Evolutionary conservation across 2,797 vertebrate species (phyloP).

Genomic region (Urosaurus nigricauda): DNA sequence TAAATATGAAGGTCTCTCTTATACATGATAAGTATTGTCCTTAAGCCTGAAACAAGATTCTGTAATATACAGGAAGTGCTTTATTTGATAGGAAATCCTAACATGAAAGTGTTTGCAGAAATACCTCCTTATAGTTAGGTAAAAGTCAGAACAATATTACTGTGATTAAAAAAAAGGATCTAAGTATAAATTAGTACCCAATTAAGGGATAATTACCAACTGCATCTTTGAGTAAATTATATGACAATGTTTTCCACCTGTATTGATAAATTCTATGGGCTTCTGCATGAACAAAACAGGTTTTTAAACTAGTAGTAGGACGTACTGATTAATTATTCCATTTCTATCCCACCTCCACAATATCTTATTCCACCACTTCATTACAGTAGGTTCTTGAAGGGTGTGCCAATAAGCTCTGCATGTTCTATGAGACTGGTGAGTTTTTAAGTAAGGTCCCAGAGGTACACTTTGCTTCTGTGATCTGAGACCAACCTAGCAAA

Average conservation of each 20-base stretch:
- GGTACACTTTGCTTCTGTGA: not conserved
- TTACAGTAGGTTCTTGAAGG: not conserved
- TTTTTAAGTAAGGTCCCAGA: not conserved
- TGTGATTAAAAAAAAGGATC: conserved; percentile 70
- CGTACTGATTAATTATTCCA: not conserved
- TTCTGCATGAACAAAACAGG: not conserved
- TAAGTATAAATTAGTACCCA: conserved; percentile 73
- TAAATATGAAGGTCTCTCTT: conserved; percentile 39
- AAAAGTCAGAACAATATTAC: conserved; percentile 67
- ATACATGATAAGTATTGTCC: not conserved
- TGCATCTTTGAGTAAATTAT: conserved; percentile 68
- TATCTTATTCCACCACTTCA: not conserved
- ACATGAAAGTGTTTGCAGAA: conserved; percentile 53
- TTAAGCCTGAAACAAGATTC: conserved; percentile 41
- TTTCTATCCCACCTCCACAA: not conserved
- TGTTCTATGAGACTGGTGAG: not conserved
- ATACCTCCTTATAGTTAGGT: conserved; percentile 68
- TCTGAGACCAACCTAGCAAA: not conserved
- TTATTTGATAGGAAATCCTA: conserved; percentile 59
- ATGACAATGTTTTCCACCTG: conserved; percentile 69
- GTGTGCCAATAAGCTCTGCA: not conserved
- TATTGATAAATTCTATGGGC: not conserved
- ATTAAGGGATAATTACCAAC: conserved; percentile 77
- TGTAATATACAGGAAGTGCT: conserved; percentile 19
- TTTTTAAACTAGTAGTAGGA: not conserved